Conservation (phyloP, 2,888 invertebrate species). For the Argyresthia albistria region DNA sequence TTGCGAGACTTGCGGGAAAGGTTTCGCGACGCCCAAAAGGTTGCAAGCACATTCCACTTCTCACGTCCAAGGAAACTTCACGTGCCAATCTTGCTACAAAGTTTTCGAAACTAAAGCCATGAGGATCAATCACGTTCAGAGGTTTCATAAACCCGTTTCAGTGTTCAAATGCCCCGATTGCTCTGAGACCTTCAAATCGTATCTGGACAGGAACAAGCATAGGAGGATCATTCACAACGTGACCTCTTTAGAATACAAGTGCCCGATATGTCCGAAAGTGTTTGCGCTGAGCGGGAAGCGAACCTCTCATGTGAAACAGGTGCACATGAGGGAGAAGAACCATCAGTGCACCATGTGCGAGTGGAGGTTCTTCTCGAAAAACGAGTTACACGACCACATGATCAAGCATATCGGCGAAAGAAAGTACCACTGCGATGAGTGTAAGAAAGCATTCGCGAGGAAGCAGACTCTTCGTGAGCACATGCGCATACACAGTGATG, state of each 20-base stretch:
- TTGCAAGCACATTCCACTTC: slow-evolving; percentile 32
- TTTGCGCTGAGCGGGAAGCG: slow-evolving; percentile 24
- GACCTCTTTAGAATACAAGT: slow-evolving; percentile 5
- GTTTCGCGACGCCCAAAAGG: slow-evolving; percentile 50
- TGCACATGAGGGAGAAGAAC: slow-evolving; percentile 6
- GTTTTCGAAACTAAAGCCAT: slow-evolving; percentile 14
- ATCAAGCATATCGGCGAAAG: slow-evolving; percentile 30
- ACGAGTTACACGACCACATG: slow-evolving; percentile 29
- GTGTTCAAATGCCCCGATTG: slow-evolving; percentile 5
- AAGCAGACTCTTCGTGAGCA: neutral
- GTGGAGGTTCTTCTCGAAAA: slow-evolving; percentile 4
- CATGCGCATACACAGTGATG: too few relatives aligned
- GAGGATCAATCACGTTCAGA: neutral
- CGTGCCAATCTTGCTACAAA: slow-evolving; percentile 26
- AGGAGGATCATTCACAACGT: slow-evolving; percentile 1
- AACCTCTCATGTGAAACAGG: slow-evolving; percentile 24
- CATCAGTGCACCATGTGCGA: slow-evolving; percentile 8
- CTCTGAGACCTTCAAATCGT: slow-evolving; percentile 1
- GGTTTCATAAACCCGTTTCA: neutral
- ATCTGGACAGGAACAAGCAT: slow-evolving; percentile 5
- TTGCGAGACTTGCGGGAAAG: slow-evolving; percentile 57
- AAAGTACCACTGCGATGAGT: slow-evolving; percentile 24
- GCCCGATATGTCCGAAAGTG: slow-evolving; percentile 5
- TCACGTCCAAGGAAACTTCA: slow-evolving; percentile 23
- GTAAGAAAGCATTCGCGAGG: slow-evolving; percentile 24